Base-by-base conservation (phyloP, 2,888 invertebrate species). In the Brachypterus glaber region DNA sequence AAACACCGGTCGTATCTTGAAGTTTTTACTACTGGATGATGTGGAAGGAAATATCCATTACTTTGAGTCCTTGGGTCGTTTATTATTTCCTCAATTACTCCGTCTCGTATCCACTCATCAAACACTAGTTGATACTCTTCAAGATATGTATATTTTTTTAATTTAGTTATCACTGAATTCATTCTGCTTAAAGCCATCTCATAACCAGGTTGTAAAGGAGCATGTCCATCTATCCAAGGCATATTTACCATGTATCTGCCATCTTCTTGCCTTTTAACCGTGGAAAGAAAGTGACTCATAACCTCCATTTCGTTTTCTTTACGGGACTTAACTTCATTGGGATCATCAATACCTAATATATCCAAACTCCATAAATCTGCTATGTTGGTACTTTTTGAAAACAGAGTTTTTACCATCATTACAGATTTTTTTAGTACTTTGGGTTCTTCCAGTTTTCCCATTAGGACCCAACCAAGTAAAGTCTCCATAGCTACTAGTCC, bases 1-100 rank as follows among this genome's bases (percentile, higher is more conserved):
- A 25, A 56, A 54, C 3, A 54, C 51, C 0, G 52, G 52, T 16
- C 51, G 33, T 7, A 53, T 41, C 15, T 30, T 30, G 4, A 50
- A 18, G 48, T 49, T 1, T 47, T 21, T 2, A 47, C 41, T 5
- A 35, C 45, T 1, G 47, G 39, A 16, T 31, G 12, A 33, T 50
- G 52, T 17, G 53, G 49, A 9, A 53, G n/a, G n/a, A n/a, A n/a
- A n/a, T n/a, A n/a, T n/a, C n/a, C n/a, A n/a, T n/a, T n/a, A n/a
- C n/a, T n/a, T 4, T 16, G 15, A 8, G 17, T 18, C 21, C n/a
- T n/a, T n/a, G 4, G 5, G 15, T n/a, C n/a, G 14, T 26, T 24
- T 15, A 29, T 4, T 14, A 45, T 40, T 13, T 29, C 26, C 38
- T 47, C 45, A 1, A 47, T 41, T 1, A 45, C 41, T 12, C 35